These are phyloP conservation scores for Anolis sagrei DNA, from an alignment of 2,113 vertebrate species.

Conservation along the genomic window DNA sequence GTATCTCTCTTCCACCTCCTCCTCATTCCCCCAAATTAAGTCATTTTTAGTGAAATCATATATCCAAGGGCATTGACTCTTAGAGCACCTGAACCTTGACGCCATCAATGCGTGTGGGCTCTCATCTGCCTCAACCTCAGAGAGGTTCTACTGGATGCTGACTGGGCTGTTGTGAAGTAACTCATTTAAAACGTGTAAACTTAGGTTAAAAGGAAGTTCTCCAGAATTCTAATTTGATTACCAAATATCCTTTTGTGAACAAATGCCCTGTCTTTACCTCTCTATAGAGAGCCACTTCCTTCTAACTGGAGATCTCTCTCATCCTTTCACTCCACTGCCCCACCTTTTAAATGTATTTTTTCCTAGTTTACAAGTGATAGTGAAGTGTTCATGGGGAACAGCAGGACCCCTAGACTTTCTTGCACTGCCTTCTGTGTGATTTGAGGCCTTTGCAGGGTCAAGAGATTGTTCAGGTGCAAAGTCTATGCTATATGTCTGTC, in stretches of 20 bases:
- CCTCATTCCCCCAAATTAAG: neutral
- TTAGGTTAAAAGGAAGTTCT: conserved; percentile 22
- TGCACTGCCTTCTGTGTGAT: neutral
- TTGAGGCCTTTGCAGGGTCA: neutral
- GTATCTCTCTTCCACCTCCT: neutral
- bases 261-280: neutral
- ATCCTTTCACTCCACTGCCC: conserved; percentile 24
- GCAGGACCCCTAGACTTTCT: neutral
- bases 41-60: conserved; percentile 1
- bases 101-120: neutral
- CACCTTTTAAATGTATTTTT: neutral
- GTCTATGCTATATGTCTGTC: neutral
- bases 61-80: neutral
- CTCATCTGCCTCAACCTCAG: neutral
- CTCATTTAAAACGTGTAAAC: neutral
- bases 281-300: neutral
- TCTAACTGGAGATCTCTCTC: conserved; percentile 34
- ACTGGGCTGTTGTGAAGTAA: neutral
- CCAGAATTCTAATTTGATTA: neutral
- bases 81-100: neutral
- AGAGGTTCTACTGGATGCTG: neutral
- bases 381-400: neutral
- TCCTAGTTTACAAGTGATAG: neutral
- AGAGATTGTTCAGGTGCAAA: neutral
- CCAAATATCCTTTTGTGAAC: fast-evolving